Conservation (phyloP, 1,140 invertebrate species). For the Apis dorsata region DNA sequence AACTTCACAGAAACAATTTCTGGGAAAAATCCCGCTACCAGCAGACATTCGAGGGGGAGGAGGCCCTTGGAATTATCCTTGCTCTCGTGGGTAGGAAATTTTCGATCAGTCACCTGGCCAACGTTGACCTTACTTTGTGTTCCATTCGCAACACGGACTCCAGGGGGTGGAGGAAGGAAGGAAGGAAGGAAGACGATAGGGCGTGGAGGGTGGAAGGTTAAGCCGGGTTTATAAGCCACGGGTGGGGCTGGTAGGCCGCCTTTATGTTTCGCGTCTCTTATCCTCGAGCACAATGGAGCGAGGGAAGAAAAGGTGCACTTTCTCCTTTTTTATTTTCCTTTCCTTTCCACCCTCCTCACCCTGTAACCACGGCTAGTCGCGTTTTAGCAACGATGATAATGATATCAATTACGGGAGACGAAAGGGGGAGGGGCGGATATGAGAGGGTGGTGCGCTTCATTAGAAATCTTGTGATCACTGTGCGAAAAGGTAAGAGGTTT, state of each 20-base stretch:
- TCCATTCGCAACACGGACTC: background rate
- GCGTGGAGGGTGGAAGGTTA: slow-evolving; percentile 44
- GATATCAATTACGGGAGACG: slow-evolving; percentile 32
- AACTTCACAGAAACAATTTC: background rate
- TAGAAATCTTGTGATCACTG: no score
- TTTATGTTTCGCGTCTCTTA: slow-evolving; percentile 63
- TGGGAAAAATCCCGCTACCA: background rate
- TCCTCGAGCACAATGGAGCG: slow-evolving; percentile 28
- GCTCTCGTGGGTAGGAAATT: background rate
- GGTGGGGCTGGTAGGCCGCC: slow-evolving; percentile 53
- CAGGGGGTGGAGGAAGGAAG: no score
- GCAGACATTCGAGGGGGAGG: no score
- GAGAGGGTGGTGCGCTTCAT: background rate
- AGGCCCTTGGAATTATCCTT: background rate
- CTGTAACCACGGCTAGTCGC: slow-evolving; percentile 15
- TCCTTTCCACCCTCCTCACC: no score
- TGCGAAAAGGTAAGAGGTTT: no score
- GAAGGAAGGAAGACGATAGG: background rate
- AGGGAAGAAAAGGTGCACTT: background rate
- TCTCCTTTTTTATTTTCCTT: no score
- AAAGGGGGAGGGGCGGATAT: background rate
- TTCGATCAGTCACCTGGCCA: slow-evolving; percentile 31
- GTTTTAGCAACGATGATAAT: slow-evolving; percentile 42
- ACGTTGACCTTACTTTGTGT: slow-evolving; percentile 17
- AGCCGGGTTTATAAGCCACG: slow-evolving; percentile 66